Evolutionary conservation across 2,113 vertebrate genomes (phyloP), one percentile per base, ranked within the genome.

Genomic region (Mixornis gularis): DNA sequence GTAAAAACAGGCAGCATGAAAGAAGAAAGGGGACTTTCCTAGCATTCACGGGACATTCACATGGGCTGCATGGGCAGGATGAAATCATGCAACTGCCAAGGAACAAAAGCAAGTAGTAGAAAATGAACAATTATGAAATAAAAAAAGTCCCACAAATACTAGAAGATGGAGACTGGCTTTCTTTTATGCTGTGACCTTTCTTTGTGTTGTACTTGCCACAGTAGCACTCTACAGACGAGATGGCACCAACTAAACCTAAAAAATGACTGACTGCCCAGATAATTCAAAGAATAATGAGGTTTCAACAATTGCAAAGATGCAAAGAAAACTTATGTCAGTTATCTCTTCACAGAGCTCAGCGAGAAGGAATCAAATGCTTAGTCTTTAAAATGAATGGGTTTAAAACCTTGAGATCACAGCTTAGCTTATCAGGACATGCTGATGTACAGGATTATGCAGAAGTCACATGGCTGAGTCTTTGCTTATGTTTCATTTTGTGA

Each of bases 271-370:
- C 77, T 96, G 93, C 92, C 90, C 95, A 96, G 95, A 96, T 96
- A 97, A 96, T 94, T 92, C 77, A 66, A 90, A 92, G 97, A 96
- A 89, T 96, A 96, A 97, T 96, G 96, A 97, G 83, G 90, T 92
- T 95, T 63, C 87, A 95, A 78, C 55, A 95, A 96, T 81, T 87
- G 80, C 44, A 86, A 93, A 95, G 77, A 92, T 24, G 21, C 62
- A 93, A 92, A 95, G 90, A 96, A 90, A 81, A 80, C 73, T 83
- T 62, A 85, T 92, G 89, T 95, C 72, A 34, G 78, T 96, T 96
- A 96, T 94, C 78, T 96, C 59, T 94, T 93, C 79, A 71, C 38
- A 85, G 79, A 91, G 59, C 56, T 95, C 82, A 79, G 65, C 0
- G 4, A 69, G 66, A 85, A 95, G 30, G 80, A 94, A 87, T 93